Percentiles rank a stretch among this genome's conserved stretches.
Conservation (phyloP, 2,113 vertebrate genomes). For the Bos taurus region DNA sequence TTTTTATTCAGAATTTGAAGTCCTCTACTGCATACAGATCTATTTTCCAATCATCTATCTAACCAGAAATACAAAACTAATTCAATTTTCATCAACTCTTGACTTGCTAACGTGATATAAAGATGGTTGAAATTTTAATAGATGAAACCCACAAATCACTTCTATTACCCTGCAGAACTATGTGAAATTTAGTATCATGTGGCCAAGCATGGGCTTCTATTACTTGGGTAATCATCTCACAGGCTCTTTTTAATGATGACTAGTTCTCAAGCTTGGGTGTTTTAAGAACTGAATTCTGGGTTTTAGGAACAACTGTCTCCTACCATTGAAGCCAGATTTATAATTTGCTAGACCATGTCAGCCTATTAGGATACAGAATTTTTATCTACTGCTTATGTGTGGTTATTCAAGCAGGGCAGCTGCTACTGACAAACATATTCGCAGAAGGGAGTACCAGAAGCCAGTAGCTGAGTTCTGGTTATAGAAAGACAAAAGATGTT, state of each 20-base stretch:
- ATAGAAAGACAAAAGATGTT: not conserved
- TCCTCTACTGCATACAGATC: not conserved
- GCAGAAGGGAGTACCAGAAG: not conserved
- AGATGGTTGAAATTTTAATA: not conserved
- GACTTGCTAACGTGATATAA: constrained; percentile 6
- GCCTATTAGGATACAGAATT: not conserved
- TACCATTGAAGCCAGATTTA: not conserved
- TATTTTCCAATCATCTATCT: constrained; percentile 14
- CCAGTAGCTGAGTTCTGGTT: not conserved
- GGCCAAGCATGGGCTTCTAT: not conserved
- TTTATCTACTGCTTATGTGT: not conserved
- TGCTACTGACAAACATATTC: not conserved
- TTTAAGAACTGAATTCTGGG: not conserved
- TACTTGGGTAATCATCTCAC: not conserved
- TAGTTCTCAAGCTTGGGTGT: not conserved
- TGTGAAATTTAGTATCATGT: not conserved
- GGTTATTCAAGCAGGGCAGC: not conserved
- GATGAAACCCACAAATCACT: not conserved
- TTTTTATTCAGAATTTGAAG: not conserved
- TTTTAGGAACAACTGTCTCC: not conserved
- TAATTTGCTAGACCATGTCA: not conserved
- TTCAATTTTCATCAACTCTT: not conserved
- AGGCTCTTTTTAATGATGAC: not conserved
- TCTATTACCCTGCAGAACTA: not conserved
- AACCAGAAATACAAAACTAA: constrained; percentile 15